Base-by-base conservation (phyloP, 2,797 vertebrate species). In the Lophius americanus region DNA sequence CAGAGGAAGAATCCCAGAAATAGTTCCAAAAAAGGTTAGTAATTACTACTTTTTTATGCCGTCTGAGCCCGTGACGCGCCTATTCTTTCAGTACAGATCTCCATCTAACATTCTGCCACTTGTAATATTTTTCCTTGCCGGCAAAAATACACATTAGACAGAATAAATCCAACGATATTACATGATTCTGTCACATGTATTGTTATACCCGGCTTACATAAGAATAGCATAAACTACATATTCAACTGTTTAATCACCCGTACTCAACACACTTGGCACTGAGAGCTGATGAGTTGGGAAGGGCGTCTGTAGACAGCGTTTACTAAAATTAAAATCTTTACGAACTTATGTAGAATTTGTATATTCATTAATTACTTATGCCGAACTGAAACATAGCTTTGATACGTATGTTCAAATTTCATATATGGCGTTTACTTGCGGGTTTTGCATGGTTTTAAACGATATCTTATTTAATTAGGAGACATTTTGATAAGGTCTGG, bases 1-100 rank as follows among this genome's bases (percentile, higher is more conserved):
- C 89, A 81, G 73, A 89, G 55, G 11, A 91, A 77, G 65, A 87
- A 69, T 9, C 10, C 73, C 9, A 88, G 57, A 79, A 14, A 32
- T 9, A 75, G 70, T 10, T n/a, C 67, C 9, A 88, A 11, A 55
- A 88, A 69, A 88, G 89, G 89, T 91, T 44, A 57, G 89, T 85
- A 14, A 11, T 46, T 5, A 4, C 49, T 32, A 1, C 4, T 42
- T 4, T 11, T 6, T 51, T 2, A 14, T 32, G 7, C 3, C 14
- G 0, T 23, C 2, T 23, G 13, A 36, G 32, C 11, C 23, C 4
- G 3, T 32, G 4, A 58, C 60, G 63, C 42, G 23, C 52, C 54
- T 64, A 2, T 1, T 1, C 1, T 11, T 6, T 13, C 14, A 1
- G 2, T 7, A 3, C 66, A 7, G 0, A 64, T 2, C 2, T 7